phyloP scores from a whole-genome alignment of 2,888 invertebrate species.

The Dolichopus griseipennis region DNA sequence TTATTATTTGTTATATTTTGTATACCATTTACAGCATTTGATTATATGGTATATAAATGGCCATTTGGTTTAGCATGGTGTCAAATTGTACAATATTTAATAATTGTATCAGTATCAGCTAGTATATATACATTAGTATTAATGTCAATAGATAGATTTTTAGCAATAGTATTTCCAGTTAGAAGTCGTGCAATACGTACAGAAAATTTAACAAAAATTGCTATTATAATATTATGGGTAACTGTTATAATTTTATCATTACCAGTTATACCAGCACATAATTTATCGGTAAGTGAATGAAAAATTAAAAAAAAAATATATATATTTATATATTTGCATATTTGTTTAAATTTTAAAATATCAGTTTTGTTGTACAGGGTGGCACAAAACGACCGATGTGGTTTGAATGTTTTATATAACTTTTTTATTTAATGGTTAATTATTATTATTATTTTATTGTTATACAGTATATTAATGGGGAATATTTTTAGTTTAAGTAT shows the following conservation, averaged over 20 bases:
- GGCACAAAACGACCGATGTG: too few relatives aligned
- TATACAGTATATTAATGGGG: too few relatives aligned
- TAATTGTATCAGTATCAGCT: slow-evolving; percentile 82
- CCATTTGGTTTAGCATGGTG: slow-evolving; percentile 84
- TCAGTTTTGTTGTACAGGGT: too few relatives aligned
- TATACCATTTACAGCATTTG: slow-evolving; percentile 85
- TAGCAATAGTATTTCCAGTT: slow-evolving; percentile 89
- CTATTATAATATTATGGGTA: slow-evolving; percentile 69
- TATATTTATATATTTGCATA: too few relatives aligned
- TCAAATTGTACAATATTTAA: slow-evolving; percentile 80
- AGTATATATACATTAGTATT: slow-evolving; percentile 88
- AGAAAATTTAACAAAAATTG: slow-evolving; percentile 65
- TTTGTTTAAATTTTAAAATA: too few relatives aligned
- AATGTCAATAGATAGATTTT: slow-evolving; percentile 84
- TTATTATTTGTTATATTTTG: slow-evolving; percentile 84
- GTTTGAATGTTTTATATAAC: too few relatives aligned
- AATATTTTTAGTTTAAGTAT: too few relatives aligned
- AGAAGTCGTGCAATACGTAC: slow-evolving; percentile 74
- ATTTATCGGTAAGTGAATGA: slow-evolving; percentile 54
- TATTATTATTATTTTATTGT: too few relatives aligned
- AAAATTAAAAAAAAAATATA: too few relatives aligned
- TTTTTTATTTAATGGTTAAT: too few relatives aligned
- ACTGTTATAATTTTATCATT: slow-evolving; percentile 63
- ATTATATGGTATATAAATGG: slow-evolving; percentile 77
- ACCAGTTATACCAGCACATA: slow-evolving; percentile 66